phyloP scores from a whole-genome alignment of 2,888 invertebrate genomes.

The Tridacna gigas region DNA sequence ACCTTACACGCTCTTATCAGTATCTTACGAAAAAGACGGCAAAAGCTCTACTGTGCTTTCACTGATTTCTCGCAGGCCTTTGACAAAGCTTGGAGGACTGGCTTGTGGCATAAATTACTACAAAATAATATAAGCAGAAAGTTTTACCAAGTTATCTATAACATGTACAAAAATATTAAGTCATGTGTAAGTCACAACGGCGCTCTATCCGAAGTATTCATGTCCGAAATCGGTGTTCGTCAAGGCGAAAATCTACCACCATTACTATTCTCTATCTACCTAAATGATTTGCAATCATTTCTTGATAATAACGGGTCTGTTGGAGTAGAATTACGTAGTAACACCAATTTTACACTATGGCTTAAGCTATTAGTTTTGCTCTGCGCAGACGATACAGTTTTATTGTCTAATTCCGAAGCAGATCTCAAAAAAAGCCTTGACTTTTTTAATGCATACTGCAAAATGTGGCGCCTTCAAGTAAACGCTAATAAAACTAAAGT shows the following conservation, averaged over 20 bases:
- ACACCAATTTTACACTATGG: no score
- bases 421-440: constrained; percentile 3
- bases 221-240: not conserved
- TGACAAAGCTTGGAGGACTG: not conserved
- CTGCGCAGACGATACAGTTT: constrained; percentile 36
- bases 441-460: no score
- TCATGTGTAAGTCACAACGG: not conserved
- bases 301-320: no score
- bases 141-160: not conserved
- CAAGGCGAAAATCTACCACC: constrained; percentile 24
- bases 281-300: no score
- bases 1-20: not conserved
- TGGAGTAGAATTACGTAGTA: no score
- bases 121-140: not conserved
- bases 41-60: constrained; percentile 13
- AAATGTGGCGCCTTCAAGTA: no score
- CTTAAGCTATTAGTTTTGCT: constrained; percentile 2
- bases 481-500: no score
- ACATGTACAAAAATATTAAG: constrained; percentile 17
- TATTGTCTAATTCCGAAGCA: not conserved
- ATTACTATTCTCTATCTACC: constrained; percentile 4
- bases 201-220: no score
- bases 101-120: not conserved
- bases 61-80: no score
- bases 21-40: not conserved